A percentile compares a stretch with the other conserved stretches of the same genome.
These are phyloP conservation scores for Leucopsar rothschildi DNA, from an alignment of 2,113 vertebrate genomes.

Conservation along the genomic window DNA sequence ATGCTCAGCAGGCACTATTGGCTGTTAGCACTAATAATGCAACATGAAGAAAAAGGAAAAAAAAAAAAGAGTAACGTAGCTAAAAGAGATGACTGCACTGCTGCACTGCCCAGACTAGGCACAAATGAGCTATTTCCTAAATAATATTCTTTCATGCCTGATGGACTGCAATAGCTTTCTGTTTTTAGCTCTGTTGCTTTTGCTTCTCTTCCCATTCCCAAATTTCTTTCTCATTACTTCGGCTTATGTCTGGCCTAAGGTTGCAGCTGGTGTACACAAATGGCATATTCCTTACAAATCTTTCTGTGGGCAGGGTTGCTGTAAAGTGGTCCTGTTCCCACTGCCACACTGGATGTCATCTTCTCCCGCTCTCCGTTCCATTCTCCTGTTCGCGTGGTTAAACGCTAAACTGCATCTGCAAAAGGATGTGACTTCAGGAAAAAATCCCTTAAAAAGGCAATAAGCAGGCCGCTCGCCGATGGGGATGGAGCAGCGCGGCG, in stretches of 20 bases:
- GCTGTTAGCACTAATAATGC: background rate
- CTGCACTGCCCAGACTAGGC: background rate
- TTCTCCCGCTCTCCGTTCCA: background rate
- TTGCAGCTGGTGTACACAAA: constrained; percentile 6
- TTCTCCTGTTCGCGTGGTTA: background rate
- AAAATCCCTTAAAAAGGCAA: background rate
- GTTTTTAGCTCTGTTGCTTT: background rate
- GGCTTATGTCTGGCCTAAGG: background rate
- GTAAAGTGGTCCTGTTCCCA: background rate
- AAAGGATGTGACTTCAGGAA: background rate
- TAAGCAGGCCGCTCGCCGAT: background rate
- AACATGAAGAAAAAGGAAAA: background rate
- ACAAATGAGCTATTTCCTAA: constrained; percentile 27
- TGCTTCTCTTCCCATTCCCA: constrained; percentile 11
- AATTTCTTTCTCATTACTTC: constrained; percentile 39
- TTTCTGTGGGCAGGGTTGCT: background rate
- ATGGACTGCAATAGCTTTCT: background rate
- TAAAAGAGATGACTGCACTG: background rate
- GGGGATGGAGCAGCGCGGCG: fast-evolving
- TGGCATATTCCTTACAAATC: background rate
- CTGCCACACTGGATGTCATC: background rate
- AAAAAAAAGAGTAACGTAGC: background rate
- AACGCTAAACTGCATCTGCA: background rate
- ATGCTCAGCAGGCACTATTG: background rate
- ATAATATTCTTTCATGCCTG: constrained; percentile 27